Evolutionary conservation across 2,888 invertebrate species (phyloP).

Genomic region (Helleia helle): DNA sequence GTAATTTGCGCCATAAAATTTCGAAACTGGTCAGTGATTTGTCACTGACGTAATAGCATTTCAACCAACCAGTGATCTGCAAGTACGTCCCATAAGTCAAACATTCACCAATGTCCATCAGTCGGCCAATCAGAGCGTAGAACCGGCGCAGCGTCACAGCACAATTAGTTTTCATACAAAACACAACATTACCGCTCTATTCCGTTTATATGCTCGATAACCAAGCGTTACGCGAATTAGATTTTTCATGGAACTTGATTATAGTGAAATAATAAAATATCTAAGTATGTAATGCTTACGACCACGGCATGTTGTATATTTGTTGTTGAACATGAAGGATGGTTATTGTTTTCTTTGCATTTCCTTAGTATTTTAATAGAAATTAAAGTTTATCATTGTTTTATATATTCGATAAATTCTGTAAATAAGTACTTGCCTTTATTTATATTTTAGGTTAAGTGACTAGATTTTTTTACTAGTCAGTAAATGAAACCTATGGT

Average conservation of each 20-base stretch:
- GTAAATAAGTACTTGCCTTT: constrained; percentile 63
- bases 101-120: too few relatives aligned
- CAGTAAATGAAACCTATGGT: constrained; percentile 36
- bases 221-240: too few relatives aligned
- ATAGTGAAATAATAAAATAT: constrained; percentile 14
- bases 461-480: constrained; percentile 68
- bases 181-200: too few relatives aligned
- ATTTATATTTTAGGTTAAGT: constrained; percentile 45
- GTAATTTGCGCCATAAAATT: too few relatives aligned
- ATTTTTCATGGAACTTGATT: not conserved
- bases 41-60: too few relatives aligned
- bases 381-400: constrained; percentile 39
- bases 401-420: constrained; percentile 49
- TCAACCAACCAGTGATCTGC: too few relatives aligned
- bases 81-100: too few relatives aligned
- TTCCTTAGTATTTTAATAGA: constrained; percentile 39
- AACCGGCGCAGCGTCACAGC: too few relatives aligned
- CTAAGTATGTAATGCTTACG: constrained; percentile 45
- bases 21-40: too few relatives aligned
- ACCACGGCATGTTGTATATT: constrained; percentile 33
- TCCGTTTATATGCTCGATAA: too few relatives aligned
- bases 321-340: constrained; percentile 24
- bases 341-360: constrained; percentile 49
- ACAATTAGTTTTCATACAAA: too few relatives aligned
- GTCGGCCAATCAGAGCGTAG: too few relatives aligned